These are phyloP conservation scores for Hypena proboscidalis DNA, from an alignment of 2,888 invertebrate species.

Conservation along the genomic window DNA sequence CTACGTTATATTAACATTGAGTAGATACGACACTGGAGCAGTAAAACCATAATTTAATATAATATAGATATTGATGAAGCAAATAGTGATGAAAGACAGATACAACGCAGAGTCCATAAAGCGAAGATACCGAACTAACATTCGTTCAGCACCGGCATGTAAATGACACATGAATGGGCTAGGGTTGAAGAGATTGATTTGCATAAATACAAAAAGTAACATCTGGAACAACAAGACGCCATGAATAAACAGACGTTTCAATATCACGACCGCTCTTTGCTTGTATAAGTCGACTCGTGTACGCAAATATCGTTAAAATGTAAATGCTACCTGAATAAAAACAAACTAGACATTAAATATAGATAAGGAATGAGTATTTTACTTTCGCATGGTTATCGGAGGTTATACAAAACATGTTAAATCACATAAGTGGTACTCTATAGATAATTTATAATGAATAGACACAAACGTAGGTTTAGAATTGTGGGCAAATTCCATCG, in stretches of 20 bases:
- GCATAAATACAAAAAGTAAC: constrained; percentile 41
- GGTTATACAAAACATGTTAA: constrained; percentile 36
- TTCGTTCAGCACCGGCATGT: constrained; percentile 28
- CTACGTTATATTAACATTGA: constrained; percentile 48
- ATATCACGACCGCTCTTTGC: constrained; percentile 20
- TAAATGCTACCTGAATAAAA: constrained; percentile 16
- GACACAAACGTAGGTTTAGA: constrained; percentile 38
- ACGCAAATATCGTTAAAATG: constrained; percentile 13
- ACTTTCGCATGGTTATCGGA: constrained; percentile 31
- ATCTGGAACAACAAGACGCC: constrained; percentile 30
- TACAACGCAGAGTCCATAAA: constrained; percentile 28
- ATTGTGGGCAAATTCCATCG: constrained; percentile 58
- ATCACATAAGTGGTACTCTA: constrained; percentile 32
- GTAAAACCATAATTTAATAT: constrained; percentile 50
- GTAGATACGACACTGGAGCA: constrained; percentile 51
- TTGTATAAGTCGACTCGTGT: constrained; percentile 8
- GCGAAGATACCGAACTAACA: constrained; percentile 26
- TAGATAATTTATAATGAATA: constrained; percentile 29
- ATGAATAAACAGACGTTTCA: constrained; percentile 24
- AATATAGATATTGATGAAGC: constrained; percentile 41
- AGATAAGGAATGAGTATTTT: constrained; percentile 27
- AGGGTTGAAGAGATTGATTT: constrained; percentile 41
- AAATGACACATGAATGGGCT: constrained; percentile 53
- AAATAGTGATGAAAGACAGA: constrained; percentile 43
- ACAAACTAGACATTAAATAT: constrained; percentile 15